Conservation (phyloP, 2,888 invertebrate species). For the Acholoe squamosa region DNA sequence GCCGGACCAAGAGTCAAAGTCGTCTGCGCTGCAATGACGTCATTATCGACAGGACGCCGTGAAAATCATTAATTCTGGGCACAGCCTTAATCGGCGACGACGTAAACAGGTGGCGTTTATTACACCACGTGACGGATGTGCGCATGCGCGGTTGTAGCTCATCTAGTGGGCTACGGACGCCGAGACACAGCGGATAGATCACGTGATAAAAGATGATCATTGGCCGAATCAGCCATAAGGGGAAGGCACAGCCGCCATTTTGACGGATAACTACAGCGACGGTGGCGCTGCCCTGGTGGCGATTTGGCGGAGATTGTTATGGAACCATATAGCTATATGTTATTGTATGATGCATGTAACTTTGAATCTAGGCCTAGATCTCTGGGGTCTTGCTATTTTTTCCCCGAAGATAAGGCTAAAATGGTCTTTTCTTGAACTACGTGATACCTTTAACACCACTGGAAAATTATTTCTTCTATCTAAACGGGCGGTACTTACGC, state of each 20-base stretch:
- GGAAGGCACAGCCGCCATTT: neutral
- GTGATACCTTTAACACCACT: too few species aligned
- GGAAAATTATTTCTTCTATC: too few species aligned
- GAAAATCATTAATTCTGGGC: conserved; percentile 54
- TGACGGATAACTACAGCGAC: neutral
- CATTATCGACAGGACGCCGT: conserved; percentile 45
- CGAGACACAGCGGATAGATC: conserved; percentile 14
- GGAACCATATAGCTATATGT: too few species aligned
- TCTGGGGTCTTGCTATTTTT: too few species aligned
- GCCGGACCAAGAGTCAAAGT: conserved; percentile 53
- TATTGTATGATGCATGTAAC: too few species aligned
- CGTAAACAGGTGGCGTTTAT: conserved; percentile 35
- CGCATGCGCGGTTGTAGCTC: neutral
- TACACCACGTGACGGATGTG: neutral
- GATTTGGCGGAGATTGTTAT: too few species aligned
- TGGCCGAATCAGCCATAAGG: conserved; percentile 22
- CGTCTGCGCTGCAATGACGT: conserved; percentile 49
- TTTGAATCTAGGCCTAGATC: too few species aligned
- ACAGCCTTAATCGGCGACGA: conserved; percentile 49
- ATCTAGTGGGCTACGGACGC: neutral
- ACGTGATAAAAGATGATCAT: conserved; percentile 25
- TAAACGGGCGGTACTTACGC: too few species aligned
- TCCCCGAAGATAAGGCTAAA: too few species aligned
- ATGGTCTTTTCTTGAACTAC: too few species aligned
- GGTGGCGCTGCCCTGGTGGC: too few species aligned